A percentile compares a stretch with the other conserved stretches of the same genome.
These are phyloP conservation scores for Manduca sexta DNA, from an alignment of 1,140 invertebrate species.

Conservation along the genomic window DNA sequence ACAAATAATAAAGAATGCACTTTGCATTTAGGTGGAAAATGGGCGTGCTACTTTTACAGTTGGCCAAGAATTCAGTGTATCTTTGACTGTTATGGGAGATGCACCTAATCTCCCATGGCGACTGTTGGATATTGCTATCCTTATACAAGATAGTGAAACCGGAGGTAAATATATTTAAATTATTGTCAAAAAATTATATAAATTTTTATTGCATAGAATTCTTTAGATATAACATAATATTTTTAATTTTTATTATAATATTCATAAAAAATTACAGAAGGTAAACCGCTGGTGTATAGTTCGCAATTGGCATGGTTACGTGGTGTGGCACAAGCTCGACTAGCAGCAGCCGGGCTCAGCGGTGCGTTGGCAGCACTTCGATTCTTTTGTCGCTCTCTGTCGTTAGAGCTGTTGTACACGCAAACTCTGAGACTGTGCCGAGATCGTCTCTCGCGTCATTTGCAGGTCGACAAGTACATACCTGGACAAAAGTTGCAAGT, in stretches of 20 bases:
- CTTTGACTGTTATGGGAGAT: conserved; percentile 98
- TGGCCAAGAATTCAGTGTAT: conserved; percentile 96
- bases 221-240: background rate
- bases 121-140: conserved; percentile 93
- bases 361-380: conserved; percentile 87
- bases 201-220: too few relatives aligned
- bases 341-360: conserved; percentile 89
- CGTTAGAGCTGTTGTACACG: conserved; percentile 95
- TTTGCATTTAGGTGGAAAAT: conserved; percentile 81
- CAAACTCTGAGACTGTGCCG: conserved; percentile 92
- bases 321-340: conserved; percentile 89
- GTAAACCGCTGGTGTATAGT: conserved; percentile 94
- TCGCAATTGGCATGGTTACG: conserved; percentile 95
- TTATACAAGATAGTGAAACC: conserved; percentile 97
- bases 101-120: conserved; percentile 94
- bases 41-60: conserved; percentile 96
- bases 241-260: too few relatives aligned
- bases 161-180: conserved; percentile 76
- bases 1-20: background rate
- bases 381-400: conserved; percentile 95
- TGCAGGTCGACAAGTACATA: conserved; percentile 94
- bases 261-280: conserved; percentile 77
- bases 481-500: conserved; percentile 91
- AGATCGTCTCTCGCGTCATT: conserved; percentile 91
- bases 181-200: too few relatives aligned